Evolutionary conservation across 2,113 vertebrate genomes (phyloP), one percentile per base, ranked within the genome.

Genomic region (Myodes glareolus): DNA sequence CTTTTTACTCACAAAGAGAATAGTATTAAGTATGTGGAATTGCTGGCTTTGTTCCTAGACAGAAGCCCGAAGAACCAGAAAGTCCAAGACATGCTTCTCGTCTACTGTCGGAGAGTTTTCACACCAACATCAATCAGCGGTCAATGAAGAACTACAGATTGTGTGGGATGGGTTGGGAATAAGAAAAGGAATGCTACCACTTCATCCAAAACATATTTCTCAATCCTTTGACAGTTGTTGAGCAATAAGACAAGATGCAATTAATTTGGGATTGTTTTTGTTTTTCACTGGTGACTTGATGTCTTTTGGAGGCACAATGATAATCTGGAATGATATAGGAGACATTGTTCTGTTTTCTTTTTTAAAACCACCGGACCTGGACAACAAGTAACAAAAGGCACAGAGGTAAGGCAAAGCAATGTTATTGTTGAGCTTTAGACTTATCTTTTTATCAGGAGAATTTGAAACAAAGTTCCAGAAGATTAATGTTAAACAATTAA

Each of bases 51-150:
- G 42, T 76, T 94, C 91, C 96, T 95, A 95, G 90, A 94, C 85
- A 97, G 94, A 97, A 97, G 93, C 91, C 90, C 90, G 92, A 95
- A 94, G 76, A 91, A 95, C 68, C 45, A 90, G 65, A 94, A 84
- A 90, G 72, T 55, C 29, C 93, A 47, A 88, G 93, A 78, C 93
- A 92, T 39, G 52, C 75, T 97, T 95, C 76, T 94, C 85, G 80
- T 96, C 70, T 95, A 94, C 96, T 92, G 88, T 91, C 93, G 94
- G 80, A 95, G 72, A 80, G 80, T 76, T 94, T 92, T 95, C 93
- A 81, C 58, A 67, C 67, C 80, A 85, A 65, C 94, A 96, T 92
- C 72, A 55, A 90, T 81, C 91, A 84, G 88, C 76, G 93, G 81
- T 88, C 91, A 95, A 89, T 31, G 81, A 88, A 92, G 76, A 95